phyloP scores from a whole-genome alignment of 2,113 vertebrate species.

The Aphyosemion australe region DNA sequence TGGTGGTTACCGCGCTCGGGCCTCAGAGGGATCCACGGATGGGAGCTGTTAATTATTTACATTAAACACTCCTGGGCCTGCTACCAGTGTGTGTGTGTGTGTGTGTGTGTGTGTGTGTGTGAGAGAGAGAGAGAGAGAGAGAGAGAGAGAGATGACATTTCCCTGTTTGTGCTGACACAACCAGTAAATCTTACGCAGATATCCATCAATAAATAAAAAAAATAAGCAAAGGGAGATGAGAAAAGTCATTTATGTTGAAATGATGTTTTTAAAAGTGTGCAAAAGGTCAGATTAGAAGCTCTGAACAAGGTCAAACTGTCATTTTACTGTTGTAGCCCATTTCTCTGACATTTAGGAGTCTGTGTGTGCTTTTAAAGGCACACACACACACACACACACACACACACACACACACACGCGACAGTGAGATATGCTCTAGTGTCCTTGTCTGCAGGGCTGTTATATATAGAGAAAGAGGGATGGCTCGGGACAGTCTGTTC shows the following conservation, averaged over 20 bases:
- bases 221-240: too few species aligned
- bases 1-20: slow-evolving; percentile 11
- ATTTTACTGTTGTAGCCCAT: neutral
- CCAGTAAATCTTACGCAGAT: too few species aligned
- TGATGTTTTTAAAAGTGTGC: neutral
- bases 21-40: slow-evolving; percentile 16
- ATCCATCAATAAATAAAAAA: too few species aligned
- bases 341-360: slow-evolving; percentile 4
- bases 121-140: too few species aligned
- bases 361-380: slow-evolving; percentile 9
- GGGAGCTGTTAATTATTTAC: slow-evolving; percentile 48
- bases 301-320: neutral
- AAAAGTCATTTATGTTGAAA: slow-evolving; percentile 7
- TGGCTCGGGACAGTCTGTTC: slow-evolving; percentile 46
- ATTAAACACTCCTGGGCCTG: neutral
- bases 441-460: slow-evolving; percentile 31
- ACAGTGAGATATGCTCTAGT: neutral
- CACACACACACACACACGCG: neutral
- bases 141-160: too few species aligned
- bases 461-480: slow-evolving; percentile 28
- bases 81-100: neutral
- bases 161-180: too few species aligned
- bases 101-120: too few species aligned
- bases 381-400: neutral
- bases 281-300: neutral